Percentiles rank a stretch among this genome's conserved stretches.
Evolutionary conservation across 2,888 invertebrate genomes (phyloP).

Genomic region (Aquatica leii): DNA sequence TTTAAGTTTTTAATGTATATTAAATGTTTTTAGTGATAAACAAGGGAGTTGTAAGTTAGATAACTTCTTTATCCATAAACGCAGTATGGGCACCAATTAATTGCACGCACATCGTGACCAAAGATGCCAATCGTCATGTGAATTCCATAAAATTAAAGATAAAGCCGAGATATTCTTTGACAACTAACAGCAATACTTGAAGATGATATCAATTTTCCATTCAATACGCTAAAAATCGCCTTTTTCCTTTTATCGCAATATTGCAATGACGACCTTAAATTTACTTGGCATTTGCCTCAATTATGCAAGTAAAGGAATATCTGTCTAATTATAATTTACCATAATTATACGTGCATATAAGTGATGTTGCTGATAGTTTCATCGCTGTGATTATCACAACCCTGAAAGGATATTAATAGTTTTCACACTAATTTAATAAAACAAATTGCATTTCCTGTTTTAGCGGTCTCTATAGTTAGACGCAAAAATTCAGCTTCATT

Average conservation of each 20-base stretch:
- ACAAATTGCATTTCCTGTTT: too few relatives aligned
- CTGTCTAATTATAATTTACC: slow-evolving; percentile 15
- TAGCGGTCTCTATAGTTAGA: too few relatives aligned
- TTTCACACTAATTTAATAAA: too few relatives aligned
- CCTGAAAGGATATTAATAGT: too few relatives aligned
- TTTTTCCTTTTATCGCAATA: slow-evolving; percentile 13
- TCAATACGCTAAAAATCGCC: too few relatives aligned
- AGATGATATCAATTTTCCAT: slow-evolving; percentile 24
- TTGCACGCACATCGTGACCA: slow-evolving; percentile 39
- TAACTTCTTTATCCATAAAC: slow-evolving; percentile 29
- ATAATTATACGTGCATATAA: slow-evolving; percentile 16
- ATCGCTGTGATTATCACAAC: too few relatives aligned
- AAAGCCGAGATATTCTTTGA: slow-evolving; percentile 29
- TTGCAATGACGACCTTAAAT: slow-evolving; percentile 2
- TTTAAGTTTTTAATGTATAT: not conserved
- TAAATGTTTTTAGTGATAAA: slow-evolving; percentile 6
- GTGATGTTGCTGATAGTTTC: slow-evolving; percentile 14
- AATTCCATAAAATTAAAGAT: slow-evolving; percentile 39
- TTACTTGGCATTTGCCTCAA: not conserved
- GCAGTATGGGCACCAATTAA: slow-evolving; percentile 32
- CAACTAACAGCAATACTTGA: slow-evolving; percentile 26
- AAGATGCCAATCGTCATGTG: slow-evolving; percentile 37
- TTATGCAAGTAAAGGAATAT: not conserved
- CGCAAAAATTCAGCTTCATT: slow-evolving; percentile 4
- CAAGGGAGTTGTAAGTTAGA: slow-evolving; percentile 18